Evolutionary conservation across 2,113 vertebrate genomes (phyloP), one percentile per base, ranked within the genome.

Genomic region (Nothocercus julius): DNA sequence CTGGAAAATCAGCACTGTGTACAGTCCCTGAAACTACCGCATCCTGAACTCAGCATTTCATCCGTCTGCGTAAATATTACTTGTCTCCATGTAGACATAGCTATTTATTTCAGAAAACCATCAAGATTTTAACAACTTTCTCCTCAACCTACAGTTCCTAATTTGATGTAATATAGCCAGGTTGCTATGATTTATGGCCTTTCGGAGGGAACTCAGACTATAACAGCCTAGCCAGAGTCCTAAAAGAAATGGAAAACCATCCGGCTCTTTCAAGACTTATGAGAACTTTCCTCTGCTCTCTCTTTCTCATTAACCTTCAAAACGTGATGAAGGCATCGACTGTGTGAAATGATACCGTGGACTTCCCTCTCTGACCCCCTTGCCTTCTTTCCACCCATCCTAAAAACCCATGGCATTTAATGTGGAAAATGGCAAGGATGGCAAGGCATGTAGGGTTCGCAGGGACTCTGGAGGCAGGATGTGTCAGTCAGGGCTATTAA

Each of bases 61-160:
- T 64, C 45, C 10, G 1, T 83, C 40, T 42, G 15, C 1, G 5
- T 83, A 96, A 84, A 80, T 87, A 79, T 76, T 79, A 83, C 66
- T 89, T 7, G 2, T 89, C 15, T 70, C 0, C 1, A 27, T 42
- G 44, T 13, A 93, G 84, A 86, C 54, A 63, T 21, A 89, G 62
- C 28, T 91, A 32, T 91, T 95, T 78, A 77, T 83, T 92, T 81
- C 67, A 72, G 61, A 93, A 83, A 92, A 84, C 87, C 81, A 95
- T 88, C 54, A 82, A 51, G 14, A 70, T 80, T 89, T 87, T 75
- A 85, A 70, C 63, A 92, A 75, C 49, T 24, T 93, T 77, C 74
- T 78, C 54, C 32, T 82, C 0, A 0, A 91, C 36, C 20, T 14
- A 20, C 38, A 66, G 56, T 32, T 97, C 68, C 40, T 89, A 79